Evolutionary conservation across 2,888 invertebrate genomes (phyloP).

Genomic region (Xanthorhoe spadicearia): DNA sequence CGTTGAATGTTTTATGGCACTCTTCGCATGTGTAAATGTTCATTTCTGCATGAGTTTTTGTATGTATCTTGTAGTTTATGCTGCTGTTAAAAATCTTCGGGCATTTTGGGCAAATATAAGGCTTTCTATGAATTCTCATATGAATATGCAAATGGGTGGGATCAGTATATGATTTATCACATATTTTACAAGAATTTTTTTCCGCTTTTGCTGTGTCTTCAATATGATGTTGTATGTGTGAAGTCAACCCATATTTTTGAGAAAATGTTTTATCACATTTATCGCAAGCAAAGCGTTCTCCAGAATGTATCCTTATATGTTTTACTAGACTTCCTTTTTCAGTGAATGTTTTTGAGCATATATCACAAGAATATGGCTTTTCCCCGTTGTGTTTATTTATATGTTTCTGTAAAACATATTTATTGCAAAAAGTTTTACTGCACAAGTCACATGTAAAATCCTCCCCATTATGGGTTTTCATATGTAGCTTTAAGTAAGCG

Average conservation of each 20-base stretch:
- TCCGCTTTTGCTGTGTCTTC: not conserved
- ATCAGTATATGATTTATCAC: slow-evolving; percentile 3
- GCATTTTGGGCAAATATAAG: slow-evolving; percentile 17
- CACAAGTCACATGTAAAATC: slow-evolving; percentile 12
- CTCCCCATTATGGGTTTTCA: slow-evolving; percentile 7
- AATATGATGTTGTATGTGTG: slow-evolving; percentile 7
- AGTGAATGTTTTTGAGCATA: slow-evolving; percentile 14
- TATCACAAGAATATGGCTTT: slow-evolving; percentile 21
- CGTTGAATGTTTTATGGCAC: slow-evolving; percentile 13
- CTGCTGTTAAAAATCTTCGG: not conserved
- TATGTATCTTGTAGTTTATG: not conserved
- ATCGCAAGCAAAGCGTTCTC: slow-evolving; percentile 13
- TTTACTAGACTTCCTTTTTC: slow-evolving; percentile 11
- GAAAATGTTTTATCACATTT: slow-evolving; percentile 11
- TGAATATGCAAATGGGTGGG: slow-evolving; percentile 17
- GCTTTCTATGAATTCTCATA: slow-evolving; percentile 20
- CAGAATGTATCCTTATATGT: slow-evolving; percentile 16
- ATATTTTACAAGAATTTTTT: not conserved
- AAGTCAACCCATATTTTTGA: slow-evolving; percentile 4
- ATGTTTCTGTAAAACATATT: slow-evolving; percentile 25
- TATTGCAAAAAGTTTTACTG: slow-evolving; percentile 17
- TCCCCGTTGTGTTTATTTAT: slow-evolving; percentile 17
- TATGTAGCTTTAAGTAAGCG: slow-evolving; percentile 9
- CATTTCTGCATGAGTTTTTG: slow-evolving; percentile 3
- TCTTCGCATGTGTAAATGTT: slow-evolving; percentile 9